These are phyloP conservation scores for Bos javanicus DNA, from an alignment of 2,113 vertebrate genomes.

Conservation along the genomic window DNA sequence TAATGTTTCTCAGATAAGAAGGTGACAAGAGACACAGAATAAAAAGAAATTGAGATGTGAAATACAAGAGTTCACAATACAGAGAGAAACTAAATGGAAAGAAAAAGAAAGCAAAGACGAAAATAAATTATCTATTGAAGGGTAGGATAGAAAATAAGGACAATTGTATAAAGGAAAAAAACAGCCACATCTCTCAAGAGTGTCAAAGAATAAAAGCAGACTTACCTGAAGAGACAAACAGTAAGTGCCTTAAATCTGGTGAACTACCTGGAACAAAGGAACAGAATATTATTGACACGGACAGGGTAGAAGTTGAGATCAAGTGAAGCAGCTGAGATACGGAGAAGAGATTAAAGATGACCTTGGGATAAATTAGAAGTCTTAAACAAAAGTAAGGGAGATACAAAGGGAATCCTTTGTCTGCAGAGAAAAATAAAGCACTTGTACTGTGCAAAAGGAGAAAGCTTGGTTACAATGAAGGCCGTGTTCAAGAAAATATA, in stretches of 20 bases:
- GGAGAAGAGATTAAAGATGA: neutral
- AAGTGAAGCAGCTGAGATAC: neutral
- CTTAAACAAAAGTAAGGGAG: neutral
- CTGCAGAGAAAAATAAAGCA: neutral
- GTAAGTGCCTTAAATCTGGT: neutral
- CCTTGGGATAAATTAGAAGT: neutral
- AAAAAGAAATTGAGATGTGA: conserved; percentile 16
- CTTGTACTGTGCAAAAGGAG: neutral
- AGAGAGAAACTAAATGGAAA: neutral
- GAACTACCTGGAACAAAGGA: neutral
- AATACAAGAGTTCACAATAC: neutral
- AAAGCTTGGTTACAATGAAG: neutral
- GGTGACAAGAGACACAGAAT: neutral
- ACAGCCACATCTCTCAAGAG: neutral
- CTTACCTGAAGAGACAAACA: neutral
- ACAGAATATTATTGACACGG: neutral
- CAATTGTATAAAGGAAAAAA: neutral
- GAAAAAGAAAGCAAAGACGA: neutral
- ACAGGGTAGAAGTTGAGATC: neutral
- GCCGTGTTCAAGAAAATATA: neutral
- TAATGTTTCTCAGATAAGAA: neutral
- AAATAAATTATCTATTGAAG: conserved; percentile 31
- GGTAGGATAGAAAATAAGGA: neutral
- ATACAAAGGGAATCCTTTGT: neutral
- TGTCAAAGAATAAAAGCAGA: neutral